These are phyloP conservation scores for Lasiurus borealis DNA, from an alignment of 2,113 vertebrate genomes.

Conservation along the genomic window DNA sequence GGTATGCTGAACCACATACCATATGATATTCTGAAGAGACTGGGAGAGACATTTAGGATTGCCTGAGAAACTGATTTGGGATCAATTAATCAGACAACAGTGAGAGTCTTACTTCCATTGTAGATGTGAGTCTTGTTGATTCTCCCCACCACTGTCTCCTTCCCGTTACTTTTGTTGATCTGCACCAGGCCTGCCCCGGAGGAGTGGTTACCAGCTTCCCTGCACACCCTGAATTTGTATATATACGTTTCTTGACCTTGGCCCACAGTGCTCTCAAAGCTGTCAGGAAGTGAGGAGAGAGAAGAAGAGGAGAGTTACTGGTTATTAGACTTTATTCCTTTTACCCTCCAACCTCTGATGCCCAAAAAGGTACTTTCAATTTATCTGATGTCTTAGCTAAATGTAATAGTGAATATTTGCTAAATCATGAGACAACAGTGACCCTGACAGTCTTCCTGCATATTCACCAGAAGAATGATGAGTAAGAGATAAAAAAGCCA, in stretches of 20 bases:
- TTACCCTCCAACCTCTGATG: not conserved
- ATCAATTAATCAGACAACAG: not conserved
- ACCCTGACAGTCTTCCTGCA: not conserved
- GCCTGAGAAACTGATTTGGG: not conserved
- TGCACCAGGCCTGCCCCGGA: constrained; percentile 91
- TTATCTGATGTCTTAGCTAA: not conserved
- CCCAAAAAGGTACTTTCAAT: not conserved
- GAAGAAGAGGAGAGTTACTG: constrained; percentile 1
- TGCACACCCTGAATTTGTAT: constrained; percentile 94
- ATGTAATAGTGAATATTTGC: not conserved
- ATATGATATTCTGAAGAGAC: not conserved
- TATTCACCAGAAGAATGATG: not conserved
- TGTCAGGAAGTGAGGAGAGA: constrained; percentile 67
- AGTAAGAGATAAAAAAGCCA: not conserved
- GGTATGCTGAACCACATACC: not conserved
- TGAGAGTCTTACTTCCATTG: constrained; percentile 91
- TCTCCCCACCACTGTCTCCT: constrained; percentile 88
- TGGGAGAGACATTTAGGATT: not conserved
- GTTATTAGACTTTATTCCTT: not conserved
- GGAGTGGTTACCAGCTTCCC: constrained; percentile 85
- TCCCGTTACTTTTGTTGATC: constrained; percentile 41
- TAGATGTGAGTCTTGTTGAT: constrained; percentile 90
- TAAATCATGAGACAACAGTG: not conserved
- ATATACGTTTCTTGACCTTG: constrained; percentile 83
- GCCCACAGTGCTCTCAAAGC: constrained; percentile 86